Evolutionary conservation across 2,797 vertebrate genomes (phyloP).

Genomic region (Helarctos malayanus): DNA sequence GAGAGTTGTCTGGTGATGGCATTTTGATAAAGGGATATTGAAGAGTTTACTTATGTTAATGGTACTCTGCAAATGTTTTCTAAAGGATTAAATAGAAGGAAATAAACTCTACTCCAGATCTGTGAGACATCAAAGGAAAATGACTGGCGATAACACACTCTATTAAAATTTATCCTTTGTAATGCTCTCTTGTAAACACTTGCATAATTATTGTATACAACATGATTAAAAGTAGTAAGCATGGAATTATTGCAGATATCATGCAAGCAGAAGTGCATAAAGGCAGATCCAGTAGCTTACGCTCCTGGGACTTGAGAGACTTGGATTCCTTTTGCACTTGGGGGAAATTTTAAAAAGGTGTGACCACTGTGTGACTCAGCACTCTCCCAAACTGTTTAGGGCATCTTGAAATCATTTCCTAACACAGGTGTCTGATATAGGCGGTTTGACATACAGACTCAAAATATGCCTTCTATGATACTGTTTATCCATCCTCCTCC

Average conservation of each 20-base stretch:
- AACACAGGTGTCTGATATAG: not conserved
- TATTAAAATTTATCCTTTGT: conserved; percentile 70
- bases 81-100: conserved; percentile 65
- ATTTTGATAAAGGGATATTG: conserved; percentile 78
- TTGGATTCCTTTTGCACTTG: not conserved
- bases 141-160: conserved; percentile 20
- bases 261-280: not conserved
- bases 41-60: conserved; percentile 79
- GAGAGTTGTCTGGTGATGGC: conserved; percentile 45
- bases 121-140: conserved; percentile 67
- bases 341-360: not conserved
- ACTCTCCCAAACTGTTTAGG: not conserved
- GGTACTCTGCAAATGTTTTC: conserved; percentile 64
- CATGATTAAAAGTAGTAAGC: not conserved
- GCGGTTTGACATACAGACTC: not conserved
- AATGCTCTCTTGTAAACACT: conserved; percentile 61
- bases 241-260: not conserved
- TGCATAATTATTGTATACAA: conserved; percentile 54
- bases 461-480: not conserved
- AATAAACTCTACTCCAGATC: conserved; percentile 68
- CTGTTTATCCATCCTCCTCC: accelerated
- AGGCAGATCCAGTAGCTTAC: not conserved
- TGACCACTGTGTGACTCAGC: not conserved
- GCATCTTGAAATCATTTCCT: not conserved
- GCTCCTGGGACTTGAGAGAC: not conserved